Conservation (phyloP, 2,113 vertebrate genomes). For the Anguilla rostrata region DNA sequence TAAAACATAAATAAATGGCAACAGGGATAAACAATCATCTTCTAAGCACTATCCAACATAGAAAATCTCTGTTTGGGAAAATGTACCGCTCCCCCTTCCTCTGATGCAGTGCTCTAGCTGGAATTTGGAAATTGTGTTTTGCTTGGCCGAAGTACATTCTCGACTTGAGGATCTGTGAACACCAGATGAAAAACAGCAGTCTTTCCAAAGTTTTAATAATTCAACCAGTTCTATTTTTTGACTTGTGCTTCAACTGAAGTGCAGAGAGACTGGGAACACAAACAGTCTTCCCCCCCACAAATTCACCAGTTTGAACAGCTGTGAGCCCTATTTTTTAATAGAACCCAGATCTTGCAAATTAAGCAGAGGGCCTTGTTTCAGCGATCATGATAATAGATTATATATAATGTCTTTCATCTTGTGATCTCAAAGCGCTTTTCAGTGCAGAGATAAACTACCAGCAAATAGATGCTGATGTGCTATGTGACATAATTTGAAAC, state of each 20-base stretch:
- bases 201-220: slow-evolving; percentile 53
- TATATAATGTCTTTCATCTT: neutral
- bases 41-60: neutral
- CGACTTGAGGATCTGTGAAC: slow-evolving; percentile 53
- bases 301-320: slow-evolving; percentile 41
- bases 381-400: neutral
- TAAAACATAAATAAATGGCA: too few species aligned
- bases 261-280: slow-evolving; percentile 37
- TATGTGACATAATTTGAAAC: neutral
- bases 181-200: slow-evolving; percentile 55
- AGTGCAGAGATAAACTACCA: neutral
- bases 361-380: slow-evolving; percentile 59
- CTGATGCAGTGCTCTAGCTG: slow-evolving; percentile 63
- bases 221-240: slow-evolving; percentile 53
- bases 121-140: slow-evolving; percentile 62
- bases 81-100: slow-evolving; percentile 3
- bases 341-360: slow-evolving; percentile 47
- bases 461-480: neutral
- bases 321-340: slow-evolving; percentile 41
- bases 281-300: slow-evolving; percentile 46
- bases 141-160: slow-evolving; percentile 48
- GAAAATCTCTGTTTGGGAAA: neutral
- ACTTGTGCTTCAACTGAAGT: slow-evolving; percentile 38
- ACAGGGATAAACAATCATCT: neutral
- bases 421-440: neutral